Percentiles rank a stretch among this genome's conserved stretches.
Conservation (phyloP, 2,113 vertebrate species). For the Xiphophorus hellerii region DNA sequence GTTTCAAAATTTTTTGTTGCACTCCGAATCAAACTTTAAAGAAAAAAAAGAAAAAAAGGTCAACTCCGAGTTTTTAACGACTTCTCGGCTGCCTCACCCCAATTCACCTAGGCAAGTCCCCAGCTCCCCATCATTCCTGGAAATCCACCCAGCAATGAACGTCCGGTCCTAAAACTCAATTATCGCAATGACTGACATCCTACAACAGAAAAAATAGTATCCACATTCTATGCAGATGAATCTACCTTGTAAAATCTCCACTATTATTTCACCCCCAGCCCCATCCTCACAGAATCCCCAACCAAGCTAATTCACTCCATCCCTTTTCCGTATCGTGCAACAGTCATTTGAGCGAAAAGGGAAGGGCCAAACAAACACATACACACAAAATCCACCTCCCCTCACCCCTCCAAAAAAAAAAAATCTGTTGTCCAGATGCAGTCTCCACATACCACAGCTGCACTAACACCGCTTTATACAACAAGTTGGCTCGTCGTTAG, state of each 20-base stretch:
- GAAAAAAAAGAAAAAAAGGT: too few relatives aligned
- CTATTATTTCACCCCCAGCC: slow-evolving; percentile 13
- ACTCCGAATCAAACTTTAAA: background rate
- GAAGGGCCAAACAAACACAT: slow-evolving; percentile 73
- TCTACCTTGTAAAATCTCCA: slow-evolving; percentile 42
- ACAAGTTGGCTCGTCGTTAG: slow-evolving; percentile 63
- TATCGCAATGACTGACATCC: background rate
- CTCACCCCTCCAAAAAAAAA: background rate
- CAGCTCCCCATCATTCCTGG: background rate
- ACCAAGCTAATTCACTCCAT: slow-evolving; percentile 63
- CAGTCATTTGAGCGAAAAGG: slow-evolving; percentile 48
- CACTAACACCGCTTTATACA: slow-evolving; percentile 66
- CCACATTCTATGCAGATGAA: slow-evolving; percentile 22
- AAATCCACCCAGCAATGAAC: background rate
- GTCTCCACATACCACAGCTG: slow-evolving; percentile 64
- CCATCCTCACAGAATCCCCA: slow-evolving; percentile 37
- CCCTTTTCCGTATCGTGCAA: slow-evolving; percentile 63
- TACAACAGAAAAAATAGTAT: slow-evolving; percentile 8
- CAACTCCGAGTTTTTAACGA: too few relatives aligned
- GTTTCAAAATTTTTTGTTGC: background rate
- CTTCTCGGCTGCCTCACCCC: background rate
- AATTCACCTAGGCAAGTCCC: background rate
- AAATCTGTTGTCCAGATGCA: slow-evolving; percentile 73
- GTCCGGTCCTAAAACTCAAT: background rate
- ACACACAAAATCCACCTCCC: slow-evolving; percentile 33